Evolutionary conservation across 1,140 invertebrate species (phyloP).

Genomic region (Phenacoccus solenopsis): DNA sequence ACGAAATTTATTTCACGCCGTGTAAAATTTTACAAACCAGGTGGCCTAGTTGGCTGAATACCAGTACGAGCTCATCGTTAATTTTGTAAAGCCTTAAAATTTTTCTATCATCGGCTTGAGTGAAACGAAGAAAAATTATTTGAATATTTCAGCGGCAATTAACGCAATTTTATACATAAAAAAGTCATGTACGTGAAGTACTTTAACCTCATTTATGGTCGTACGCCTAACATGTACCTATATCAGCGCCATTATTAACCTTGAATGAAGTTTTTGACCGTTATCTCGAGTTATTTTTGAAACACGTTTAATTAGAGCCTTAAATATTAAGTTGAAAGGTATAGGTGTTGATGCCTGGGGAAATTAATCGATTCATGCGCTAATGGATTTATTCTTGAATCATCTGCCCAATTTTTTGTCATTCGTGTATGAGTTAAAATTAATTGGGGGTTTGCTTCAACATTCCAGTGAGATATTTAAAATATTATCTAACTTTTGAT

Average conservation of each 20-base stretch:
- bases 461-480: too few relatives aligned
- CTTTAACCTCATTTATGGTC: neutral
- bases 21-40: neutral
- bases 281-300: neutral
- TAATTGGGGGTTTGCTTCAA: too few relatives aligned
- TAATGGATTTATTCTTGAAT: too few relatives aligned
- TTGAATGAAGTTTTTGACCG: neutral
- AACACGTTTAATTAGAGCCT: neutral
- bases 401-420: too few relatives aligned
- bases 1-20: too few relatives aligned
- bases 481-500: too few relatives aligned
- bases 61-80: neutral
- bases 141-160: neutral
- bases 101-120: neutral
- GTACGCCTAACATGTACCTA: neutral
- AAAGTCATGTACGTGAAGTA: neutral
- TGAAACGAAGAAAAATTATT: too few relatives aligned
- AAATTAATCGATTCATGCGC: too few relatives aligned
- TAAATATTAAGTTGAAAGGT: too few relatives aligned
- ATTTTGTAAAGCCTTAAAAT: neutral
- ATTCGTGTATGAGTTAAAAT: too few relatives aligned
- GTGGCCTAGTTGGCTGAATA: neutral
- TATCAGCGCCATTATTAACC: neutral
- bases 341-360: too few relatives aligned
- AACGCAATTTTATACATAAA: neutral